These are phyloP conservation scores for Chirona hameri DNA, from an alignment of 2,888 invertebrate genomes.

Conservation along the genomic window DNA sequence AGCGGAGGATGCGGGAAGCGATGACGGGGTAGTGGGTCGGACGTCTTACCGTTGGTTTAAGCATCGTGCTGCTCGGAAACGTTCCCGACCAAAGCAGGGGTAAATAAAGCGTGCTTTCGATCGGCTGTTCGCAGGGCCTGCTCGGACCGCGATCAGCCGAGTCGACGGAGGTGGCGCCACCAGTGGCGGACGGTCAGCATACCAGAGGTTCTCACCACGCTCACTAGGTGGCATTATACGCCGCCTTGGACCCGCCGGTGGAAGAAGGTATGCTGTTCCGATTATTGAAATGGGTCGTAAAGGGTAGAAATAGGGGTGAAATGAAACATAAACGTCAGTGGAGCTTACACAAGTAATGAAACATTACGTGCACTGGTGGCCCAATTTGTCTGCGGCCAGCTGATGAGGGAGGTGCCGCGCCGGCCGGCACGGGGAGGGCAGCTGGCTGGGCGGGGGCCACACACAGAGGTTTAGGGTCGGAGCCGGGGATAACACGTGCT, in stretches of 20 bases:
- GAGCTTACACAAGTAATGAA: slow-evolving; percentile 25
- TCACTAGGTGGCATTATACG: neutral
- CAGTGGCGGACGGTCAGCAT: neutral
- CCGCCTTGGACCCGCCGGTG: neutral
- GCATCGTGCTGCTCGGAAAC: neutral
- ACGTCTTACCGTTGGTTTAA: neutral
- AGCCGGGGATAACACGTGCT: neutral
- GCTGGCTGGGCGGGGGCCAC: neutral
- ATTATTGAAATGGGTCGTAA: slow-evolving; percentile 28
- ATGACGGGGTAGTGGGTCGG: neutral
- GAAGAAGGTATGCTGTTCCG: slow-evolving; percentile 7
- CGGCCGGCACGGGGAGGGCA: neutral
- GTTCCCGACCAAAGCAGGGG: neutral
- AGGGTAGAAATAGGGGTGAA: slow-evolving; percentile 27
- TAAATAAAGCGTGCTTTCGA: neutral
- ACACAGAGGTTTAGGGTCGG: neutral
- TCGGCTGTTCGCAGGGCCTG: neutral
- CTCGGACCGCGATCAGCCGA: neutral
- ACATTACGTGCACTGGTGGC: slow-evolving; percentile 4
- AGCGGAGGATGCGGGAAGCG: neutral
- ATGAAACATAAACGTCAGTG: slow-evolving; percentile 25
- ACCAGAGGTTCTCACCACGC: neutral
- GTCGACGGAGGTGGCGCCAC: slow-evolving; percentile 1
- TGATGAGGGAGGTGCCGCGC: neutral
- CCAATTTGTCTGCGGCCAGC: neutral